A percentile compares a stretch with the other conserved stretches of the same genome.
These are phyloP conservation scores for Tauraco erythrolophus DNA, from an alignment of 2,113 vertebrate genomes.

Conservation along the genomic window DNA sequence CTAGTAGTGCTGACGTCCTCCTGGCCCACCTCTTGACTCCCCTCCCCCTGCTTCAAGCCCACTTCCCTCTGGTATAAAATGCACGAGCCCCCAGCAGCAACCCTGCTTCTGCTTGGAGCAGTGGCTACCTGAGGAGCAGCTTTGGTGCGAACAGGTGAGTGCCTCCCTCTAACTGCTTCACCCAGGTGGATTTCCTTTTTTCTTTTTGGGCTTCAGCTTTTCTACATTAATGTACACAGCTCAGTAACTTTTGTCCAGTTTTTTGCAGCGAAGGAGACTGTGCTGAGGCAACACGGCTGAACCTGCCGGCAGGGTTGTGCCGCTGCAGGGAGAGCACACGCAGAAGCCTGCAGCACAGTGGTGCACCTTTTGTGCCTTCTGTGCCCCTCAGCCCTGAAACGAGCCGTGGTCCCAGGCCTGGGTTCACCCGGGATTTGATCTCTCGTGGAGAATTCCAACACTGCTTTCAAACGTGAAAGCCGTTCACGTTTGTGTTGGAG, in stretches of 20 bases:
- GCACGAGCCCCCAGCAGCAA: not conserved
- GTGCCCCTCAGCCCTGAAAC: not conserved
- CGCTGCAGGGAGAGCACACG: fast-evolving
- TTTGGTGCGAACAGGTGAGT: constrained; percentile 52
- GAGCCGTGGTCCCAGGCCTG: not conserved
- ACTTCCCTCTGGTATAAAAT: constrained; percentile 49
- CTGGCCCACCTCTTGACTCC: constrained; percentile 48
- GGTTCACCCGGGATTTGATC: fast-evolving
- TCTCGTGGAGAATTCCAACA: not conserved
- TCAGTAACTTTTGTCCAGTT: not conserved
- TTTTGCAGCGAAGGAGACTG: not conserved
- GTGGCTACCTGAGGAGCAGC: not conserved
- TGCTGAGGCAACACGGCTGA: not conserved
- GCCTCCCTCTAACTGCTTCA: not conserved
- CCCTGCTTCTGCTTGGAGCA: constrained; percentile 3
- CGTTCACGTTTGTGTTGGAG: fast-evolving
- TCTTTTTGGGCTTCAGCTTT: not conserved
- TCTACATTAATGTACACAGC: not conserved
- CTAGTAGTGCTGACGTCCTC: constrained; percentile 51
- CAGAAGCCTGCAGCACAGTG: not conserved
- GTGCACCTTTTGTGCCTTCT: fast-evolving
- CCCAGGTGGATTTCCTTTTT: not conserved
- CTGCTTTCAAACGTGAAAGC: not conserved
- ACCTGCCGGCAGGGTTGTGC: fast-evolving
- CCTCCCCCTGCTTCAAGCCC: not conserved